These are phyloP conservation scores for Acanthurus lineatus DNA, from an alignment of 2,797 vertebrate species.

Conservation along the genomic window DNA sequence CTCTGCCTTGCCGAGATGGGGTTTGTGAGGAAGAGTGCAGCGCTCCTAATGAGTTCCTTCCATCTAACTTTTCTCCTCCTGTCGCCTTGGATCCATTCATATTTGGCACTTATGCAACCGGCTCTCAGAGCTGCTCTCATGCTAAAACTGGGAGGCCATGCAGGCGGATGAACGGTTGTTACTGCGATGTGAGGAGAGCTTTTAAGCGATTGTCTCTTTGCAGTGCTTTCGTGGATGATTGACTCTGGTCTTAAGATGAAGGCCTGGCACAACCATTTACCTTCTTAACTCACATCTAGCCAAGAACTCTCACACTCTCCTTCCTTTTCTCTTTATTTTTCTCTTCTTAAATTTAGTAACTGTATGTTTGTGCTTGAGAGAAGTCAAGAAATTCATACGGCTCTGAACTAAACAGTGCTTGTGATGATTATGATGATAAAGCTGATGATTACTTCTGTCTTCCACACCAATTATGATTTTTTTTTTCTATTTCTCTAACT, in stretches of 20 bases:
- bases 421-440: conserved; percentile 40
- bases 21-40: conserved; percentile 51
- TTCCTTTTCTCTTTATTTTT: conserved; percentile 34
- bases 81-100: conserved; percentile 76
- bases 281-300: conserved; percentile 42
- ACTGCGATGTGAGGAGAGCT: conserved; percentile 71
- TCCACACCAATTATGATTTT: conserved; percentile 56
- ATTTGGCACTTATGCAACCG: conserved; percentile 66
- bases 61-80: conserved; percentile 75
- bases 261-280: conserved; percentile 74
- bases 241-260: conserved; percentile 70
- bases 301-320: conserved; percentile 26
- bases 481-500: conserved; percentile 87
- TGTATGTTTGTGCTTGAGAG: background rate
- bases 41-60: conserved; percentile 76
- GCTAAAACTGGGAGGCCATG: conserved; percentile 50
- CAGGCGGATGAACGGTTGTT: conserved; percentile 66
- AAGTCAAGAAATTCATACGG: conserved; percentile 1
- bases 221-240: conserved; percentile 64
- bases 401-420: conserved; percentile 8
- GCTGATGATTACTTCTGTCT: conserved; percentile 31
- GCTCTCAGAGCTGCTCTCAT: conserved; percentile 48
- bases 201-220: conserved; percentile 77
- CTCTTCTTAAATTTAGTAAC: background rate
- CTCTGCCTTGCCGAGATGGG: conserved; percentile 52